phyloP scores from a whole-genome alignment of 2,113 vertebrate genomes.

The Eonycteris spelaea region DNA sequence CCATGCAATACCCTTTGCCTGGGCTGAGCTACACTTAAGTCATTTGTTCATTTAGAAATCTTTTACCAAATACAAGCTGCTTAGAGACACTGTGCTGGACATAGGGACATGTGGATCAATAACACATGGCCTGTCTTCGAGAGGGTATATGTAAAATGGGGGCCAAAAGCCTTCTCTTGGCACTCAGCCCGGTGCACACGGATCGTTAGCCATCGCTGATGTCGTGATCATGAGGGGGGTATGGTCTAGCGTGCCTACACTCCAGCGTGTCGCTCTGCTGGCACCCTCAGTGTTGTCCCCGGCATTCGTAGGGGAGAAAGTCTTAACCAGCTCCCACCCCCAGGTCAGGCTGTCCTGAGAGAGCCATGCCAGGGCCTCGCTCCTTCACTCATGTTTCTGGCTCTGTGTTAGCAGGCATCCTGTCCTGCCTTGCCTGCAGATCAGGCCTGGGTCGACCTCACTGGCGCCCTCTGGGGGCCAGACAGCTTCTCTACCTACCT shows the following conservation, averaged over 20 bases:
- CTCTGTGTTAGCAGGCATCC: not conserved
- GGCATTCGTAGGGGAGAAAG: not conserved
- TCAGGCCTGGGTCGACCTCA: not conserved
- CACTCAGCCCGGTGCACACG: not conserved
- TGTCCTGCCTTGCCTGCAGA: not conserved
- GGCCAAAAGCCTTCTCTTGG: not conserved
- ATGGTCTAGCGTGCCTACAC: not conserved
- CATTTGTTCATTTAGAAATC: not conserved
- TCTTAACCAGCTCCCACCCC: not conserved
- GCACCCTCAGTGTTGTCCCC: not conserved
- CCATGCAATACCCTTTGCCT: not conserved
- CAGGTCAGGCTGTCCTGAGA: not conserved
- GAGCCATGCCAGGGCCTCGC: not conserved
- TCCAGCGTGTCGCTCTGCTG: not conserved
- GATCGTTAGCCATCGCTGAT: not conserved
- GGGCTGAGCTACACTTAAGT: not conserved
- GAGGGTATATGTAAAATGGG: not conserved
- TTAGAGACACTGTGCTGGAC: not conserved
- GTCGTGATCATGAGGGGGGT: accelerated
- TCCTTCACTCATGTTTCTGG: not conserved
- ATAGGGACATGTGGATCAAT: not conserved
- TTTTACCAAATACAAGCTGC: not conserved
- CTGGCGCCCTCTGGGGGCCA: not conserved
- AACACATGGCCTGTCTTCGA: not conserved
- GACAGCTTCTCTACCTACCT: not conserved